Percentiles rank a stretch among this genome's conserved stretches.
phyloP scores from a whole-genome alignment of 2,797 vertebrate species.

The Apogon hyalosoma region DNA sequence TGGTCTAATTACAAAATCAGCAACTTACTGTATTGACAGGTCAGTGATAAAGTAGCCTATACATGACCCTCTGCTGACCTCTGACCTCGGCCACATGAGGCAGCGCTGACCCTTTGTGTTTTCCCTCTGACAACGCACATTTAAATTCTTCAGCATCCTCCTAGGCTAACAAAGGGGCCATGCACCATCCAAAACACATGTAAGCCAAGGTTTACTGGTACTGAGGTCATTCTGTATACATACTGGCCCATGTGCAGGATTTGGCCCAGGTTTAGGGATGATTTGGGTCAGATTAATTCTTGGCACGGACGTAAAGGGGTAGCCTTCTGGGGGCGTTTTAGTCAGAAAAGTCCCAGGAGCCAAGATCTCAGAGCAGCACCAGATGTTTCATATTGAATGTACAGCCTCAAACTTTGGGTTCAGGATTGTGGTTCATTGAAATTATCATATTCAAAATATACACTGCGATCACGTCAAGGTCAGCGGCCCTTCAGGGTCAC shows the following conservation, averaged over 20 bases:
- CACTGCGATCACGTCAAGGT: slow-evolving; percentile 63
- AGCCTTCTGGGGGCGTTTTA: slow-evolving; percentile 58
- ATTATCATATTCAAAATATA: slow-evolving; percentile 79
- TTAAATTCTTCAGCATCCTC: slow-evolving; percentile 45
- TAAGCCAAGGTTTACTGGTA: slow-evolving; percentile 9
- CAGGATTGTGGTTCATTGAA: slow-evolving; percentile 60
- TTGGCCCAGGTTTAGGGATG: slow-evolving; percentile 41
- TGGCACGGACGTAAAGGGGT: slow-evolving; percentile 63
- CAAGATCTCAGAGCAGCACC: slow-evolving; percentile 69
- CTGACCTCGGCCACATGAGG: slow-evolving; percentile 52
- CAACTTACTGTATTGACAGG: slow-evolving; percentile 12
- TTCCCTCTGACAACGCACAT: slow-evolving; percentile 17
- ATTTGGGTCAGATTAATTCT: slow-evolving; percentile 71
- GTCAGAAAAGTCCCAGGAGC: slow-evolving; percentile 63
- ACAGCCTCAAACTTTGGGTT: slow-evolving; percentile 49
- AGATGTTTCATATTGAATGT: slow-evolving; percentile 72
- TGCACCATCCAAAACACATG: slow-evolving; percentile 28
- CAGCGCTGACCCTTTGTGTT: slow-evolving; percentile 37
- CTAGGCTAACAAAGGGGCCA: slow-evolving; percentile 36
- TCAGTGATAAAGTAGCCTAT: slow-evolving; percentile 19
- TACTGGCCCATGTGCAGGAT: slow-evolving; percentile 20
- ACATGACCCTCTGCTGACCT: slow-evolving; percentile 42
- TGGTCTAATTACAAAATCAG: too few species aligned
- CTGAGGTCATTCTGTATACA: slow-evolving; percentile 11
- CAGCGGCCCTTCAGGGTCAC: slow-evolving; percentile 58